Evolutionary conservation across 2,888 invertebrate genomes (phyloP), one percentile per base, ranked within the genome.

Genomic region (Junonia oenone): DNA sequence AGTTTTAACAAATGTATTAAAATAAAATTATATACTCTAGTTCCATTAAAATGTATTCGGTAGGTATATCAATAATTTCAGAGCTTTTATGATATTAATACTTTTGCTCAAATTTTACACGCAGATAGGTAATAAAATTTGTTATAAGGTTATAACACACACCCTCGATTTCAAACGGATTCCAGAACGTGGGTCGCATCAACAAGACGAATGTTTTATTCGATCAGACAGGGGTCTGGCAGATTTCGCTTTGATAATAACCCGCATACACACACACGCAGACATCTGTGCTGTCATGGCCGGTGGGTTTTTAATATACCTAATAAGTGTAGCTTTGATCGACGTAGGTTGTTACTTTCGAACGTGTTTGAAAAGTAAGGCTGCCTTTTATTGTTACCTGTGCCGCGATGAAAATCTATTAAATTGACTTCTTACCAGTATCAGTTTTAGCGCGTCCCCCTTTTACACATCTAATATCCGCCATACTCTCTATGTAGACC

Each of bases 251-350:
- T 45, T 52, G 53, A 51, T 45, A 22, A 22, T 22, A 45, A 46
- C 47, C 51, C 47, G 45, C 29, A 51, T 49, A 43, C 55, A 38
- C 55, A 56, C 49, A 51, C 56, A 56, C 14, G 33, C 50, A 37
- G 6, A 48, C 26, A 26, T 40, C 27, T 29, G 47, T 45, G 47
- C 54, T 52, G 57, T 60, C 62, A 63, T 17, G 59, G 58, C 51
- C 59, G 52, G 29, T 59, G 22, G 49, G 55, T 62, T 57, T 62
- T 57, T 58, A 51, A 51, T 51, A 40, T 45, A 27, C 17, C 15
- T 35, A 17, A 17, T 13, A 31, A 17, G 29, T 33, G 15, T 19
- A 33, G 27, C 27, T 29, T 31, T 33, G 31, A 29, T 15, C 11
- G 46, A 17, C 43, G 43, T 26, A 8, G 22, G 43, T 22, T 26